These are phyloP conservation scores for Drosophila obscura DNA, from an alignment of 1,140 invertebrate genomes.

Conservation along the genomic window DNA sequence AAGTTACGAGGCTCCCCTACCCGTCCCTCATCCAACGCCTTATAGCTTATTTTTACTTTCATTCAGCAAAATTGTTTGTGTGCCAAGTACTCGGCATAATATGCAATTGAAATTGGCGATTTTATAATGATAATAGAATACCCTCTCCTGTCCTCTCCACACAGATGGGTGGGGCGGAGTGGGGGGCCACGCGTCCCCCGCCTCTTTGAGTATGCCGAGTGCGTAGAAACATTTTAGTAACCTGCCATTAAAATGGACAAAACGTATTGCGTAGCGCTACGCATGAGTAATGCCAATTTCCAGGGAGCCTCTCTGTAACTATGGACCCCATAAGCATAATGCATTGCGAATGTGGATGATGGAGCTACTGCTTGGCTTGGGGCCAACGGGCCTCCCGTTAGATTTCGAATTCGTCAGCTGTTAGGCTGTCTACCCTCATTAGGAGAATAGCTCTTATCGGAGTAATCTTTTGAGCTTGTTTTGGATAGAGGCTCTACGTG, in stretches of 20 bases:
- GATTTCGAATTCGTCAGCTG: constrained; percentile 9
- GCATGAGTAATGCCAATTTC: constrained; percentile 73
- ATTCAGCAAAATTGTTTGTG: constrained; percentile 58
- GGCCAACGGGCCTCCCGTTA: too few species aligned
- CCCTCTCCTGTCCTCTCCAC: too few species aligned
- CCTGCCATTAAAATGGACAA: constrained; percentile 59
- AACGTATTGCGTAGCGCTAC: constrained; percentile 69
- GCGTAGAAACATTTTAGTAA: constrained; percentile 55
- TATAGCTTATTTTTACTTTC: constrained; percentile 57
- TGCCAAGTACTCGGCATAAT: constrained; percentile 42
- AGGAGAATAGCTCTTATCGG: constrained; percentile 28
- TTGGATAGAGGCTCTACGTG: neutral
- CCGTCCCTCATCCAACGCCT: neutral
- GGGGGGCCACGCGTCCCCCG: constrained; percentile 1
- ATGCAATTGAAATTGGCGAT: constrained; percentile 35
- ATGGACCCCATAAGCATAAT: constrained; percentile 49
- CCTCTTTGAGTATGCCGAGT: constrained; percentile 51
- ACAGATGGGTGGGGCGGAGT: neutral
- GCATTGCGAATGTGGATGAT: too few species aligned
- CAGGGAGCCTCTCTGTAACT: constrained; percentile 28
- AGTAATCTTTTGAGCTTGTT: constrained; percentile 54
- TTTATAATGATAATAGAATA: constrained; percentile 41
- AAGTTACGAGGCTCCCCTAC: neutral
- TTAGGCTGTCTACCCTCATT: constrained; percentile 27
- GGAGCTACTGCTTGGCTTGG: too few species aligned